Percentiles rank a stretch among this genome's conserved stretches.
Conservation (phyloP, 2,888 invertebrate genomes). For the Lepidochrysops patricia region DNA sequence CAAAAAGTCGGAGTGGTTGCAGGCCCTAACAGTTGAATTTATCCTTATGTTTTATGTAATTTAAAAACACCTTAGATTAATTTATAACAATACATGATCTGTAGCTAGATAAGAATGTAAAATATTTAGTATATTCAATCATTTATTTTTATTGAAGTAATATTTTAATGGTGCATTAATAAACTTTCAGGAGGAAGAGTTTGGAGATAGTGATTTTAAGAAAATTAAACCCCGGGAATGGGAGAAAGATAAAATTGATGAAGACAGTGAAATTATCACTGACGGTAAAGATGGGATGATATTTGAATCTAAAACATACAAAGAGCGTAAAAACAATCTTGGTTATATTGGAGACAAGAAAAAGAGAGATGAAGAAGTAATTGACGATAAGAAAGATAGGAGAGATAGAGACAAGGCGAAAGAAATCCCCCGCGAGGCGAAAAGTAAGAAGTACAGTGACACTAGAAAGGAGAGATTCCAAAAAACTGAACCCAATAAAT, state of each 20-base stretch:
- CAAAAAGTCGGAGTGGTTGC: no score
- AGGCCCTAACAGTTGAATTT: no score
- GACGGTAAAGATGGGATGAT: constrained; percentile 51
- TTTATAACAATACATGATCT: no score
- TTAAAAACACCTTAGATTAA: no score
- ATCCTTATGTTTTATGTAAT: no score
- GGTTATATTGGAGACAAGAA: constrained; percentile 59
- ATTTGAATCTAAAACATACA: constrained; percentile 59
- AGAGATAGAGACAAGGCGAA: constrained; percentile 56
- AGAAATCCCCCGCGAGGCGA: constrained; percentile 61
- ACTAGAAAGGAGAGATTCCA: constrained; percentile 63
- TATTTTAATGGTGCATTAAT: background rate
- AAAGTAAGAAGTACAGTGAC: constrained; percentile 68
- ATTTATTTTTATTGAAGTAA: background rate
- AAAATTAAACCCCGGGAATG: constrained; percentile 65
- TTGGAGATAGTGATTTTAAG: constrained; percentile 56
- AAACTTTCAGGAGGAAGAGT: constrained; percentile 57
- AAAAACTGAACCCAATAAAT: constrained; percentile 44
- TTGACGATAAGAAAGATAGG: constrained; percentile 56
- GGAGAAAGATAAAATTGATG: constrained; percentile 55
- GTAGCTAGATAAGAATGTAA: no score
- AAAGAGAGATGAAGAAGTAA: constrained; percentile 60
- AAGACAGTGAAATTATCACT: constrained; percentile 43
- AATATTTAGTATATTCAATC: no score
- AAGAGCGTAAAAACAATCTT: constrained; percentile 50